Base-by-base conservation (phyloP, 1,140 invertebrate species). In the Hyles vespertilio region DNA sequence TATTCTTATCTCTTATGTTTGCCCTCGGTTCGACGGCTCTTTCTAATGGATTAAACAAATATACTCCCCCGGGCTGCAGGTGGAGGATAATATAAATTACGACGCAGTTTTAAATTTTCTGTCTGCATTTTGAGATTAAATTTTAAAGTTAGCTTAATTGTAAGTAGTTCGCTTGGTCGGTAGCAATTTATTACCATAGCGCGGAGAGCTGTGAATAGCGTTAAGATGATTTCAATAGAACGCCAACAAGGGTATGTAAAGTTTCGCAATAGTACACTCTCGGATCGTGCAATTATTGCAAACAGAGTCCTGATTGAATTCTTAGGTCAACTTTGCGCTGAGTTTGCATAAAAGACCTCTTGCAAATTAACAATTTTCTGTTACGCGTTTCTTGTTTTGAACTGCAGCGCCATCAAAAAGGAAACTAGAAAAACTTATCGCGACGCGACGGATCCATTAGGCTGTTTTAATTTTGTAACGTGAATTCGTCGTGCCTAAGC, bases 181-280 rank as follows among this genome's bases (percentile, higher is more conserved):
- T 70, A 79, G 72, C 72, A 82, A 87, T 84, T 86, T 86, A 84
- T 84, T 82, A 77, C 72, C 67, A 66, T 65, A 67, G 70, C 67
- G 69, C 83, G 74, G 82, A 81, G 74, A 79, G 81, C 68, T 74
- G 72, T 70, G 77, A 81, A 83, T 78, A 83, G 77, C 77, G 74
- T 75, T 88, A 85, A 88, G 79, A 86, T 84, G 78, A 84, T 85
- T 88, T 84, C 81, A 86, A 85, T 86, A 80, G 82, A 81, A 88
- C 70, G 74, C 83, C 72, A 80, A 84, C 75, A 86, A 84, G 69
- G 77, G 75, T 74, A 79, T 83, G 79, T 52, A 84, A 86, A 86
- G 79, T 86, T 88, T 85, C 68, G 74, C 81, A 79, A 81, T 81
- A 86, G 78, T 82, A 72, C 74, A 69, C 78, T 82, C 74, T 72